Evolutionary conservation across 2,113 vertebrate genomes (phyloP), one percentile per base, ranked within the genome.

Genomic region (Rana temporaria): DNA sequence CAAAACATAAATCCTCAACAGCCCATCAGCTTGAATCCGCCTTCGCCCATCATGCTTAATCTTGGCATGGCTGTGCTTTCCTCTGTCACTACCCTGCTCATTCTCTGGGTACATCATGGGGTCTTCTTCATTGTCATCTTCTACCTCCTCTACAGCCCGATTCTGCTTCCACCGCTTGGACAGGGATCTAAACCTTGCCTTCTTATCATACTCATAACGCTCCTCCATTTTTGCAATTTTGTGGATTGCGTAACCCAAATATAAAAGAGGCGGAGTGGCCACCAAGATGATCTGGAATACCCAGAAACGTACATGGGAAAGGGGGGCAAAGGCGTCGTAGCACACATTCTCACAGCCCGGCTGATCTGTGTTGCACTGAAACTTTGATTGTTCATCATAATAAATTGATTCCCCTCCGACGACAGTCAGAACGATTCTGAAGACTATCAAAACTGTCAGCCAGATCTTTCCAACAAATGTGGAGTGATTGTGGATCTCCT

Each of bases 401-500:
- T 99, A 99, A 89, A 99, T 99, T 89, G 97, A 98, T 79, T 99
- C 98, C 24, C 98, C 98, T 12, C 98, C 98, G 19, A 99, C 98
- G 0, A 96, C 98, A 0, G 97, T 99, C 0, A 99, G 95, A 18
- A 99, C 98, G 3, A 99, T 99, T 80, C 98, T 96, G 88, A 99
- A 99, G 67, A 99, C 95, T 30, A 99, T 97, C 88, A 99, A 86
- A 74, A 96, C 93, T 0, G 97, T 97, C 93, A 99, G 94, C 98
- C 98, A 99, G 93, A 99, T 96, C 91, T 99, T 99, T 90, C 98
- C 98, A 85, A 99, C 97, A 83, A 99, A 99, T 19, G 98, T 99
- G 80, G 98, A 99, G 86, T 99, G 98, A 90, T 99, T 97, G 95
- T 99, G 98, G 92, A 99, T 99, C 92, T 99, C 98, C 92, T 99